Percentiles rank a stretch among this genome's conserved stretches.
phyloP scores from a whole-genome alignment of 1,140 invertebrate species.

The Zaprionus vittiger region DNA sequence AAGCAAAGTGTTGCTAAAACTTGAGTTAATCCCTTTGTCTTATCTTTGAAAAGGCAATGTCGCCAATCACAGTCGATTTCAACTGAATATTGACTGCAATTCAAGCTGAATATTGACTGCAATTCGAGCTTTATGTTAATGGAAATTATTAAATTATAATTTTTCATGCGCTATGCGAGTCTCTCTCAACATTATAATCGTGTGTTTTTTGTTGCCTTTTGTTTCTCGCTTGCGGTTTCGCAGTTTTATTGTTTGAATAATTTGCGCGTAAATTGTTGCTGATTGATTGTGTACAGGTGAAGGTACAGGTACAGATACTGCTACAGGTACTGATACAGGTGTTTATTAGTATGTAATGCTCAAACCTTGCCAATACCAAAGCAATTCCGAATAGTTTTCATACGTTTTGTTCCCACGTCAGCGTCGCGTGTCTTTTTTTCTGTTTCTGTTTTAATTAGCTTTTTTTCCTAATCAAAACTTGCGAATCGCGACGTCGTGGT shows the following conservation, averaged over 20 bases:
- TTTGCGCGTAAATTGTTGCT: background rate
- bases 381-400: slow-evolving; percentile 5
- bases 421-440: slow-evolving; percentile 11
- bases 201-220: slow-evolving; percentile 20
- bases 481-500: slow-evolving; percentile 31
- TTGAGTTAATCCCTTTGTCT: slow-evolving; percentile 22
- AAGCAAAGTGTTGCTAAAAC: background rate
- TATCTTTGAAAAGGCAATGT: background rate
- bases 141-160: slow-evolving; percentile 59
- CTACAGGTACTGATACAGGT: background rate
- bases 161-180: slow-evolving; percentile 12
- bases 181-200: background rate
- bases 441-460: background rate
- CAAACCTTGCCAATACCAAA: background rate
- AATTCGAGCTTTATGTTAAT: slow-evolving; percentile 38
- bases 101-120: background rate
- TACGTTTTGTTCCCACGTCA: background rate
- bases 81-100: background rate
- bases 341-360: background rate
- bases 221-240: slow-evolving; percentile 10
- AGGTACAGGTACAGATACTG: no score
- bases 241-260: slow-evolving; percentile 7
- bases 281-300: background rate
- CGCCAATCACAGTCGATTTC: slow-evolving; percentile 3
- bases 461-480: slow-evolving; percentile 46